These are phyloP conservation scores for Spodoptera litura DNA, from an alignment of 1,140 invertebrate genomes.

Conservation along the genomic window DNA sequence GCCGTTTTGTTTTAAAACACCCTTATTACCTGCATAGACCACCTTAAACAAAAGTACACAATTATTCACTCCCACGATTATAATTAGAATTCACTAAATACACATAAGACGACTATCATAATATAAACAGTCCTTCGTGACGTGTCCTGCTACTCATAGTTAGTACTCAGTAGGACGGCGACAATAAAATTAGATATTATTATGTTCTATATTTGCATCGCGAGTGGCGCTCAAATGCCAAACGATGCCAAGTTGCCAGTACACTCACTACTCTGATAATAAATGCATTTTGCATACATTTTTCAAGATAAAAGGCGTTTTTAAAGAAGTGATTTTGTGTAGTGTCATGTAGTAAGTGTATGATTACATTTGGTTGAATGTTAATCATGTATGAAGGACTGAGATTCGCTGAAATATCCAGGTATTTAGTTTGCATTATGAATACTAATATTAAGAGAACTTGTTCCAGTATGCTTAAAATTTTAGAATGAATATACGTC, in stretches of 20 bases:
- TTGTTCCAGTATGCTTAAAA: no score
- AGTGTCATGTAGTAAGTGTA: background rate
- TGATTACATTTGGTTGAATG: background rate
- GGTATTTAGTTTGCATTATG: slow-evolving; percentile 39
- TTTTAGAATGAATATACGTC: no score
- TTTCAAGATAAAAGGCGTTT: background rate
- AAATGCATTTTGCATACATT: slow-evolving; percentile 21
- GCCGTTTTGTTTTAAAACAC: no score
- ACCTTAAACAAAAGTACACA: background rate
- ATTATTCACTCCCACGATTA: no score
- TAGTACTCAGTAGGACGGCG: slow-evolving; percentile 4
- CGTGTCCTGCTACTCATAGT: slow-evolving; percentile 16
- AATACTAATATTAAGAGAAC: no score
- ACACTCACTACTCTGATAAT: background rate
- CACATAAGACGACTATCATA: slow-evolving; percentile 11
- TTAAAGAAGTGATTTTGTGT: background rate
- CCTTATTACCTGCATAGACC: no score
- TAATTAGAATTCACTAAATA: slow-evolving; percentile 3
- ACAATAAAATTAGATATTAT: slow-evolving; percentile 46
- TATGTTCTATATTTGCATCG: slow-evolving; percentile 46
- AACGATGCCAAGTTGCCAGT: slow-evolving; percentile 21
- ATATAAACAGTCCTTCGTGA: slow-evolving; percentile 15
- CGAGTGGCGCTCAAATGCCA: slow-evolving; percentile 30
- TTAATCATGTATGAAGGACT: slow-evolving; percentile 55
- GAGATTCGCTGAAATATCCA: slow-evolving; percentile 51